These are phyloP conservation scores for Fundulus diaphanus DNA, from an alignment of 2,797 vertebrate genomes.

Conservation along the genomic window DNA sequence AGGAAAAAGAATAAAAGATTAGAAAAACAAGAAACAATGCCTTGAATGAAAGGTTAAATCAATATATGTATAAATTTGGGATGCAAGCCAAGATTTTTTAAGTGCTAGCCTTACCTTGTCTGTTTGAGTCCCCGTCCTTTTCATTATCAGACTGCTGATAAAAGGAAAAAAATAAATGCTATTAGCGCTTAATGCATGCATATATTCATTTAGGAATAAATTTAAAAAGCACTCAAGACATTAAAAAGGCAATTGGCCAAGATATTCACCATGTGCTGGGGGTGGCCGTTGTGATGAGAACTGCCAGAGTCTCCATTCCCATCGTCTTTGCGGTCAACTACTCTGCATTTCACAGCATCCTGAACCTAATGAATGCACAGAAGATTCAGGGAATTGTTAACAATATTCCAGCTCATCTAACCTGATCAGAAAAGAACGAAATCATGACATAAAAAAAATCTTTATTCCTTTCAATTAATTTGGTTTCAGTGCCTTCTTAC, in stretches of 20 bases:
- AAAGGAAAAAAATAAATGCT: constrained; percentile 79
- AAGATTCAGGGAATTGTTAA: constrained; percentile 22
- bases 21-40: constrained; percentile 7
- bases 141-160: constrained; percentile 92
- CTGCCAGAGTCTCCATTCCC: constrained; percentile 96
- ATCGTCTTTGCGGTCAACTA: constrained; percentile 96
- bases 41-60: background rate
- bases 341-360: constrained; percentile 98
- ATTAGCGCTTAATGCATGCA: constrained; percentile 67
- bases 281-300: constrained; percentile 94
- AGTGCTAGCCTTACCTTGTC: constrained; percentile 88
- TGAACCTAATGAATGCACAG: constrained; percentile 85
- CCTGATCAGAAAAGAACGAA: constrained; percentile 15
- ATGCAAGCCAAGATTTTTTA: constrained; percentile 3
- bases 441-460: too few species aligned
- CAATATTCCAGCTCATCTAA: constrained; percentile 9
- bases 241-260: constrained; percentile 74
- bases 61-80: constrained; percentile 29
- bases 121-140: constrained; percentile 96
- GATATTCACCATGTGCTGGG: constrained; percentile 91
- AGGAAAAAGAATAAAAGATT: constrained; percentile 61
- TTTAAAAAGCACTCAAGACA: constrained; percentile 70
- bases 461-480: constrained; percentile 6
- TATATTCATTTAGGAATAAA: constrained; percentile 62
- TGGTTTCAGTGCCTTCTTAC: constrained; percentile 65